These are phyloP conservation scores for Microctonus brassicae DNA, from an alignment of 2,888 invertebrate species.

Conservation along the genomic window DNA sequence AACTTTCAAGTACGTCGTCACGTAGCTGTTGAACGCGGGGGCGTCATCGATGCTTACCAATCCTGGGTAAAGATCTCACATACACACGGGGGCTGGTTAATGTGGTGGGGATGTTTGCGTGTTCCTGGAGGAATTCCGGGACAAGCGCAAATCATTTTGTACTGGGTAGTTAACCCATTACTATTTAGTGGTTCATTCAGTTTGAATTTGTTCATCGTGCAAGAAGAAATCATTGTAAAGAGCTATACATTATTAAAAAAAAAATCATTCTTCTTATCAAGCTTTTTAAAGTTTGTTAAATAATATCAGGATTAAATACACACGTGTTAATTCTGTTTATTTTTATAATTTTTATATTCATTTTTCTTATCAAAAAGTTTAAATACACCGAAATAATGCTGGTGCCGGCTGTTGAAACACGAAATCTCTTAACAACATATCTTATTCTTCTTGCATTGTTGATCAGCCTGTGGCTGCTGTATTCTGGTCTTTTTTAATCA, in stretches of 20 bases:
- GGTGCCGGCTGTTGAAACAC: constrained; percentile 71
- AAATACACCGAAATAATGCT: constrained; percentile 52
- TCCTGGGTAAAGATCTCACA: constrained; percentile 43
- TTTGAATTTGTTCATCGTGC: constrained; percentile 2
- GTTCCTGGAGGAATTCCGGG: constrained; percentile 61
- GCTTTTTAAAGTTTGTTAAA: too few species aligned
- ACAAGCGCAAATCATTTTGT: constrained; percentile 35
- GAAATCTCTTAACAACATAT: constrained; percentile 79
- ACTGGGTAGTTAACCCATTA: constrained; percentile 12
- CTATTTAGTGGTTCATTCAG: constrained; percentile 17
- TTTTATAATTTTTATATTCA: background rate
- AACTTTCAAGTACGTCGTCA: constrained; percentile 34
- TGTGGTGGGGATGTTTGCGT: constrained; percentile 46
- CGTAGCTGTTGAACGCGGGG: constrained; percentile 36
- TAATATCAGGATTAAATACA: too few species aligned
- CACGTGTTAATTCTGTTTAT: background rate
- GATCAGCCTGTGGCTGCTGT: constrained; percentile 78
- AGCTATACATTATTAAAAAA: background rate
- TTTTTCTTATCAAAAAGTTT: background rate
- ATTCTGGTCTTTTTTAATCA: constrained; percentile 73
- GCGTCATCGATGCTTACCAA: constrained; percentile 44
- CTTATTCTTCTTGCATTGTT: constrained; percentile 78
- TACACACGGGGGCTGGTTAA: constrained; percentile 24
- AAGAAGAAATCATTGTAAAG: background rate
- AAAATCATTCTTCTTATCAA: too few species aligned